A percentile compares a stretch with the other conserved stretches of the same genome.
Conservation (phyloP, 30 jellyfish, hydroid and myxozoan genomes). For the Pseudorhiza aurosa region DNA sequence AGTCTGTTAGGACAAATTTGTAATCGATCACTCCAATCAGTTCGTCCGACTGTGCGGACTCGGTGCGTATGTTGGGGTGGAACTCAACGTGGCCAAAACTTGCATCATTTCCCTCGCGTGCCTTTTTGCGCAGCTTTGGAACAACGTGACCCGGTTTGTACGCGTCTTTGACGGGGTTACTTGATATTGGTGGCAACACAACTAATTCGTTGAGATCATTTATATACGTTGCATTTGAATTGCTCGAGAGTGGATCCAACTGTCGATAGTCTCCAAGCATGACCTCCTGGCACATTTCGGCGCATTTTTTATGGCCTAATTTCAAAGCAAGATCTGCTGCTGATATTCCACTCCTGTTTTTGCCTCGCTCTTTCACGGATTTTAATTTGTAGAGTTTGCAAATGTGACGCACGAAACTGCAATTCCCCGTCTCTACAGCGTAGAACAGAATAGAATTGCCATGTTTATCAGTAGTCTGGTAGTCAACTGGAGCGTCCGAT, state of each 20-base stretch:
- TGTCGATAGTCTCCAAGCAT: neutral
- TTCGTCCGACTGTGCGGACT: slow-evolving; percentile 51
- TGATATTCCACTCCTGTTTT: slow-evolving; percentile 45
- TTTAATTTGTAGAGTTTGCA: slow-evolving; percentile 48
- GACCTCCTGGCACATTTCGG: slow-evolving; percentile 48
- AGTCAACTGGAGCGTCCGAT: neutral
- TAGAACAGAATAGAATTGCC: slow-evolving; percentile 59
- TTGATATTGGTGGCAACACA: slow-evolving; percentile 27
- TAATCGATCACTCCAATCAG: slow-evolving; percentile 48
- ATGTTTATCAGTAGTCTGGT: slow-evolving; percentile 26
- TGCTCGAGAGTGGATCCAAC: neutral
- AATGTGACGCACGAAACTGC: slow-evolving; percentile 57
- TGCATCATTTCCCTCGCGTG: neutral
- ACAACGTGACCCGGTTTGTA: slow-evolving; percentile 37
- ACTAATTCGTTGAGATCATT: slow-evolving; percentile 21
- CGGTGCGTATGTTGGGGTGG: slow-evolving; percentile 34
- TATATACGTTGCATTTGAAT: slow-evolving; percentile 8
- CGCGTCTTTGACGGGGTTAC: neutral
- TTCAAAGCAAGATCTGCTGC: slow-evolving; percentile 72
- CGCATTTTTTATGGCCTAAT: slow-evolving; percentile 61
- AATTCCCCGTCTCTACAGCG: slow-evolving; percentile 62
- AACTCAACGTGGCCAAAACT: slow-evolving; percentile 7
- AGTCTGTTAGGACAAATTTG: slow-evolving; percentile 30
- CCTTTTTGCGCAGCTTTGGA: slow-evolving; percentile 3
- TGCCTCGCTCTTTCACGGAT: slow-evolving; percentile 50